Evolutionary conservation across 2,888 invertebrate species (phyloP).

Genomic region (Stegana nigrithorax): DNA sequence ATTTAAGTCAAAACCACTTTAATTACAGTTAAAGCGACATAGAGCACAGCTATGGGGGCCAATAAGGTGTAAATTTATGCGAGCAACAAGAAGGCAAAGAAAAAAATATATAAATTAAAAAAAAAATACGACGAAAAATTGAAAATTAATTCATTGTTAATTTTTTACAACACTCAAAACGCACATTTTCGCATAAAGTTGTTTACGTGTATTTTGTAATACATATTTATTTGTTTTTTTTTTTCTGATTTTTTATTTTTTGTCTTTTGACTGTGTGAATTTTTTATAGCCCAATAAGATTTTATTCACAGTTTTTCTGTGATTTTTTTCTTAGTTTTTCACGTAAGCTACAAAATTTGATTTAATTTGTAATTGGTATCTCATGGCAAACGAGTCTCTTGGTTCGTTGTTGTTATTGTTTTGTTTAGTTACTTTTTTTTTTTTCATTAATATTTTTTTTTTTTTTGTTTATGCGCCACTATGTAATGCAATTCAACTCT

Average conservation of each 20-base stretch:
- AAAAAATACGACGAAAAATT: too few species aligned
- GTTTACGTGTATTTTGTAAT: conserved; percentile 46
- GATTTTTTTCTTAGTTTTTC: too few species aligned
- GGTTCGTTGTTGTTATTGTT: conserved; percentile 44
- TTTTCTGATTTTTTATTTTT: neutral
- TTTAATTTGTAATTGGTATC: conserved; percentile 48
- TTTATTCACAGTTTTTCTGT: conserved; percentile 59
- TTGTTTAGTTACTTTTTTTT: conserved; percentile 24
- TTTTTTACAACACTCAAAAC: conserved; percentile 46
- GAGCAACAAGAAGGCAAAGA: conserved; percentile 24
- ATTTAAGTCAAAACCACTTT: conserved; percentile 61
- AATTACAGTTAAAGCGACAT: conserved; percentile 23
- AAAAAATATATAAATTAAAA: conserved; percentile 40
- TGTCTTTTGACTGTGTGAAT: neutral
- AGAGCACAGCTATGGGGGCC: conserved; percentile 57
- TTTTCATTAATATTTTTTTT: conserved; percentile 17
- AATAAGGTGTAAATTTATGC: conserved; percentile 67
- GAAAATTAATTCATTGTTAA: conserved; percentile 55
- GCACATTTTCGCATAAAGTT: conserved; percentile 40
- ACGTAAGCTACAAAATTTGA: too few species aligned
- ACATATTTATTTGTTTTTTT: conserved; percentile 39
- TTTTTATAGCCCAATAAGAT: conserved; percentile 59
- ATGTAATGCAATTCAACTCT: conserved; percentile 24
- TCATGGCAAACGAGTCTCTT: conserved; percentile 60
- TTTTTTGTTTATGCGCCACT: too few species aligned